Evolutionary conservation across 2,113 vertebrate genomes (phyloP), one percentile per base, ranked within the genome.

Genomic region (Pseudorhombus dupliciocellatus): DNA sequence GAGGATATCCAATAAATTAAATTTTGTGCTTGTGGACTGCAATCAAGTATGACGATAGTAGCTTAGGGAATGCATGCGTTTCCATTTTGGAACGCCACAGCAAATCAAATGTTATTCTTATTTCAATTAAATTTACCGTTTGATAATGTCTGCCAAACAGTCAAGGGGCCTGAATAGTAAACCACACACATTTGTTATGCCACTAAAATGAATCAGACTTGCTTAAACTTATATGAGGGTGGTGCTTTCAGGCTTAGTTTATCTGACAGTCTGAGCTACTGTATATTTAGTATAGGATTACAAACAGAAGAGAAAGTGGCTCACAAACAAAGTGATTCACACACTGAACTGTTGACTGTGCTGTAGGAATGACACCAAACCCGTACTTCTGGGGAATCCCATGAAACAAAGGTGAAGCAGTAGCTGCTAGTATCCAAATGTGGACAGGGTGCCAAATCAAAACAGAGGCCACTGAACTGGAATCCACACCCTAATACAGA

Each of bases 111-210:
- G 16, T 44, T 18, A 5, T 48, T 48, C n/a, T 20, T 18, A 7
- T 48, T n/a, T 48, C 7, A 18, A 20, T n/a, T 48, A 48, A n/a
- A n/a, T 42, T 14, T 42, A 42, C 40, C 20, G 4, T 2, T 20
- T 4, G 9, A 34, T 31, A 57, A n/a, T 4, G 8, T 34, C 28
- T 9, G 20, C 20, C 15, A n/a, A 34, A n/a, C 5, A 37, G 7
- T 37, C 34, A 37, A 37, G 34, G 34, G 8, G 7, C 30, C 25
- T 54, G 7, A 25, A 56, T 18, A 9, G 18, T 30, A 18, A 22
- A 68, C 69, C 70, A 80, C 77, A 61, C 57, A 25, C 34, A 75
- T 77, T 31, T 56, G 69, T 57, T 46, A 79, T 50, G 50, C 42
- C 28, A 57, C 26, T 64, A 40, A 73, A 80, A 52, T 74, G 67